A percentile compares a stretch with the other conserved stretches of the same genome.
Conservation (phyloP, 2,888 invertebrate species). For the Caenorhabditis sp. region DNA sequence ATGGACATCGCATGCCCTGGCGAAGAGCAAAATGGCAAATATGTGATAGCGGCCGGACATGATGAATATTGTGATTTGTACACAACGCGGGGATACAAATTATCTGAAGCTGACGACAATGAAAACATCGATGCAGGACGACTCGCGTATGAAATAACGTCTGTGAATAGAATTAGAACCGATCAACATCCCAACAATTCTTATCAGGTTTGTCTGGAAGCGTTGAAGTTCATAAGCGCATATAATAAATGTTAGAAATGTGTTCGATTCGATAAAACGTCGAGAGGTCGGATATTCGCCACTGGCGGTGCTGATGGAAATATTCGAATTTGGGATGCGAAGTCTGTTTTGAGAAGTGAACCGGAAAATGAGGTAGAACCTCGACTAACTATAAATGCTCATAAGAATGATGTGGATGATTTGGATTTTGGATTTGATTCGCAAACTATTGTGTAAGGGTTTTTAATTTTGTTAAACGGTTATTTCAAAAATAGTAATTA, state of each 20-base stretch:
- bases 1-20: slow-evolving; percentile 58
- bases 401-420: slow-evolving; percentile 53
- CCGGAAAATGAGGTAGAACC: slow-evolving; percentile 26
- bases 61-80: slow-evolving; percentile 62
- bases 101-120: slow-evolving; percentile 24
- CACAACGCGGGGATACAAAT: slow-evolving; percentile 53
- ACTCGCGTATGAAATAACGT: slow-evolving; percentile 36
- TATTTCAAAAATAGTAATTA: too few relatives aligned
- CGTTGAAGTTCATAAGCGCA: too few relatives aligned
- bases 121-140: too few relatives aligned
- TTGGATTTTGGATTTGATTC: slow-evolving; percentile 53
- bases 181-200: slow-evolving; percentile 29
- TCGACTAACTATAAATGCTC: slow-evolving; percentile 39
- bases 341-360: slow-evolving; percentile 13
- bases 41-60: slow-evolving; percentile 66
- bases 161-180: slow-evolving; percentile 32
- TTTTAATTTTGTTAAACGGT: neutral
- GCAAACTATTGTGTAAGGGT: slow-evolving; percentile 32
- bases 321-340: slow-evolving; percentile 62
- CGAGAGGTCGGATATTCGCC: slow-evolving; percentile 48
- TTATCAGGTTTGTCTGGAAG: too few relatives aligned
- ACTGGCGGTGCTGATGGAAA: slow-evolving; percentile 66
- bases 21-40: slow-evolving; percentile 42
- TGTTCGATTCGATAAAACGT: slow-evolving; percentile 56
- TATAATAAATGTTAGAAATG: slow-evolving; percentile 57